Conservation (phyloP, 2,113 vertebrate species). For the Pygoscelis adeliae region DNA sequence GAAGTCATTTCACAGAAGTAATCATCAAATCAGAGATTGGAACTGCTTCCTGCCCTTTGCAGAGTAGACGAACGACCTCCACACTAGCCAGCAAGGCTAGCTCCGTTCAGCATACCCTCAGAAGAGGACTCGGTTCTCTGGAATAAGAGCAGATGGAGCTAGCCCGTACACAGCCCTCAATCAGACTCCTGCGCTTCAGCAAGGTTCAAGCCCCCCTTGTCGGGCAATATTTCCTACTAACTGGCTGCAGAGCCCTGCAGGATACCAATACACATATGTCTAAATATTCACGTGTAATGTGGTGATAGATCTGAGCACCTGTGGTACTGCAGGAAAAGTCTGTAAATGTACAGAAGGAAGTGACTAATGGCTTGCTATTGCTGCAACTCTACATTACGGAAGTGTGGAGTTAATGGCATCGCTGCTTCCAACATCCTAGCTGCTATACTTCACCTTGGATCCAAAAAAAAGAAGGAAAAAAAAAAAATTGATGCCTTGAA, state of each 20-base stretch:
- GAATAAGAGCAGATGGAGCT: neutral
- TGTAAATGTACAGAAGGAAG: neutral
- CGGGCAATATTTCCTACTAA: neutral
- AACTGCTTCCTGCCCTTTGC: neutral
- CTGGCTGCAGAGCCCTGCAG: neutral
- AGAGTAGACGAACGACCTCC: neutral
- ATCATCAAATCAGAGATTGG: neutral
- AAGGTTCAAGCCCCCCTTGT: neutral
- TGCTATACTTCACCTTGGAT: neutral
- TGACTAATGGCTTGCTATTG: neutral
- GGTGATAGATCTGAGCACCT: neutral
- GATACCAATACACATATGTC: no score
- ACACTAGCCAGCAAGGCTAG: neutral
- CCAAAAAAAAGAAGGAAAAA: neutral
- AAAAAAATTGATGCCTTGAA: neutral
- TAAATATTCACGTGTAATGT: neutral
- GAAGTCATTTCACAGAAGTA: neutral
- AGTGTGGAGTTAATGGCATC: neutral
- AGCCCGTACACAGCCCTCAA: rapidly evolving
- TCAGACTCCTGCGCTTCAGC: neutral
- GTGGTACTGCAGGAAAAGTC: neutral
- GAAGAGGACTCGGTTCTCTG: neutral
- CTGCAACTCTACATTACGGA: neutral
- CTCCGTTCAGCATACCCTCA: neutral
- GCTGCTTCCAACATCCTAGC: neutral